Percentiles rank a stretch among this genome's conserved stretches.
Conservation (phyloP, 2,797 vertebrate genomes). For the Ctenochaetus hawaiiensis region DNA sequence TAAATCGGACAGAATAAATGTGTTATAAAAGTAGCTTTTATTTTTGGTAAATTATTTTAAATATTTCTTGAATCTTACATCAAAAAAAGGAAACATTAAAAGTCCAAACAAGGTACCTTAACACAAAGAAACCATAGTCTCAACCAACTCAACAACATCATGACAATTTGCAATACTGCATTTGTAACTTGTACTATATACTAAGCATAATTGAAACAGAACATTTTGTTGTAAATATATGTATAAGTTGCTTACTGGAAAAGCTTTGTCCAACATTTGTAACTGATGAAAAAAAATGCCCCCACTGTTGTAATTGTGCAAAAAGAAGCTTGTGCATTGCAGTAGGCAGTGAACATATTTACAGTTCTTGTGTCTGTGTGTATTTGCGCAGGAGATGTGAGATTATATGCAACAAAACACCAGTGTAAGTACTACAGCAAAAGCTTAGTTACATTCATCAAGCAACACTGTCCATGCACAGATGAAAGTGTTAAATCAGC, state of each 20-base stretch:
- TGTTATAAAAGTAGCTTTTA: constrained; percentile 12
- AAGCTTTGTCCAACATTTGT: neutral
- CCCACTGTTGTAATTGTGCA: neutral
- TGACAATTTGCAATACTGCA: too few species aligned
- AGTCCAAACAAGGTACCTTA: neutral
- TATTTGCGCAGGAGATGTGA: too few species aligned
- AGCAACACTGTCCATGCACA: neutral
- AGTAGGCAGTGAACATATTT: neutral
- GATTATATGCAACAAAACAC: neutral
- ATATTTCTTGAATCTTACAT: neutral
- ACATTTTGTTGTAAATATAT: neutral
- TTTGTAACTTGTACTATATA: neutral
- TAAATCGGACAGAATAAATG: neutral
- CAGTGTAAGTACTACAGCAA: neutral
- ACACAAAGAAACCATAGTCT: neutral
- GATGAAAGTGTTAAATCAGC: neutral
- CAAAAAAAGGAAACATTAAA: neutral
- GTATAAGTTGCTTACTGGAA: neutral
- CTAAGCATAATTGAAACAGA: neutral
- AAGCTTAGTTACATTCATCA: constrained; percentile 9
- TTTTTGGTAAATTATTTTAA: neutral
- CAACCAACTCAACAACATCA: too few species aligned
- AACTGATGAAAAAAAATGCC: neutral
- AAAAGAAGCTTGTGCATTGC: constrained; percentile 1
- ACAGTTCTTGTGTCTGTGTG: neutral